Percentiles rank a stretch among this genome's conserved stretches.
Evolutionary conservation across 2,888 invertebrate species (phyloP).

Genomic region (Sinodicranocentrus sp.): DNA sequence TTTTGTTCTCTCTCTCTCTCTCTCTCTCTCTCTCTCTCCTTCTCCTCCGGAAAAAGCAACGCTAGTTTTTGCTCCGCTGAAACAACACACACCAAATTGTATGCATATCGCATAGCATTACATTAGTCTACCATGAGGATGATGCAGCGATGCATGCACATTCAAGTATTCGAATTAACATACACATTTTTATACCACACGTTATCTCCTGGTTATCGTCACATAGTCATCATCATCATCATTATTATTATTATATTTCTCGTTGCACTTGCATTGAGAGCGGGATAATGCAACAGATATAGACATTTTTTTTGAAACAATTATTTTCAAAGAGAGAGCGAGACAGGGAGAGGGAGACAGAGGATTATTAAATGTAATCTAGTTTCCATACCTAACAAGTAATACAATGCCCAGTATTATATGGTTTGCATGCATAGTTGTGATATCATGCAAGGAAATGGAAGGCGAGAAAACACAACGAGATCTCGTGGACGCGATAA

Average conservation of each 20-base stretch:
- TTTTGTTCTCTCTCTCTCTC: conserved; percentile 5
- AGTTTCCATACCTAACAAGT: no score
- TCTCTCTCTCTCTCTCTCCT: no score
- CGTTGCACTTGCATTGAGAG: conserved; percentile 20
- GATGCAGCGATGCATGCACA: conserved; percentile 9
- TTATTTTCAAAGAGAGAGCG: no score
- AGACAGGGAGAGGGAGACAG: no score
- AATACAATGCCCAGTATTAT: not conserved
- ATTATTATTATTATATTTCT: conserved; percentile 21
- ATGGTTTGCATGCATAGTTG: conserved; percentile 13
- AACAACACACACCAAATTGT: not conserved
- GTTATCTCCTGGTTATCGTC: conserved; percentile 1
- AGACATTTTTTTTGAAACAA: no score
- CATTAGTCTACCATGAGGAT: not conserved
- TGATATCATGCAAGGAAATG: conserved; percentile 42
- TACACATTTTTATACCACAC: conserved; percentile 6
- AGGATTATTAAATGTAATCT: no score
- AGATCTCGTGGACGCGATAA: conserved; percentile 37
- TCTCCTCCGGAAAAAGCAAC: conserved; percentile 23
- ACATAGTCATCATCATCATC: conserved; percentile 24
- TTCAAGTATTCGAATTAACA: not conserved
- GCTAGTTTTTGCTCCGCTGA: not conserved
- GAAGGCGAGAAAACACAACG: conserved; percentile 17
- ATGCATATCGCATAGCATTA: not conserved
- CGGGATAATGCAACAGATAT: no score